Conservation (phyloP, 2,113 vertebrate genomes). For the Cheirogaleus medius region DNA sequence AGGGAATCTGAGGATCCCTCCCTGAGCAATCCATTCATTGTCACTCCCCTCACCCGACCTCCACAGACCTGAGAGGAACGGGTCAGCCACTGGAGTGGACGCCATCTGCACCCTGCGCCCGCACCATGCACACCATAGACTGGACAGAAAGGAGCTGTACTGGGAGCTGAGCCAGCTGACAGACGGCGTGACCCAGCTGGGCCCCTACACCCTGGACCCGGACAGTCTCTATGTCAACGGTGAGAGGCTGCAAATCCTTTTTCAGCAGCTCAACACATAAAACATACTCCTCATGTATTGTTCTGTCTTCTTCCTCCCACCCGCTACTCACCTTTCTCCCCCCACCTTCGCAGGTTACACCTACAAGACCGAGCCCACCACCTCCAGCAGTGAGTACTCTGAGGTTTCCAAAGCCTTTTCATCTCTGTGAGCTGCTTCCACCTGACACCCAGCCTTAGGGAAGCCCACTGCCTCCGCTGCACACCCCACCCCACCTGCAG, state of each 20-base stretch:
- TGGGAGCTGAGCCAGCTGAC: constrained; percentile 70
- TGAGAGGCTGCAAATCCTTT: neutral
- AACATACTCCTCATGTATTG: neutral
- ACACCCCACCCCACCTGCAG: neutral
- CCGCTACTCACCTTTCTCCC: neutral
- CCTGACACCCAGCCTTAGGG: neutral
- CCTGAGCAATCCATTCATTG: neutral
- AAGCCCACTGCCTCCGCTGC: neutral
- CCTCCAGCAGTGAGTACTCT: too few relatives aligned
- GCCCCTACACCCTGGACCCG: constrained; percentile 31
- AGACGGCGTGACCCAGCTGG: neutral
- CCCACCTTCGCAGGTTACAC: too few relatives aligned
- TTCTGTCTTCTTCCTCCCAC: neutral
- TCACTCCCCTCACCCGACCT: neutral
- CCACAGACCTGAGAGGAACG: constrained; percentile 56
- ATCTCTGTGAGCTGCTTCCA: too few relatives aligned
- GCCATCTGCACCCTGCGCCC: constrained; percentile 62
- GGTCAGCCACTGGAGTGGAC: constrained; percentile 68
- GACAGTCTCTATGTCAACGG: constrained; percentile 56
- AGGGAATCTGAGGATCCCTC: neutral
- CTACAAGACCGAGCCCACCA: too few relatives aligned
- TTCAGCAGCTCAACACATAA: neutral
- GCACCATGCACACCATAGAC: neutral
- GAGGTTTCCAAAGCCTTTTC: neutral
- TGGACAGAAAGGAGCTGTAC: constrained; percentile 68